Base-by-base conservation (phyloP, 2,797 vertebrate species). In the Geotrypetes seraphini region DNA sequence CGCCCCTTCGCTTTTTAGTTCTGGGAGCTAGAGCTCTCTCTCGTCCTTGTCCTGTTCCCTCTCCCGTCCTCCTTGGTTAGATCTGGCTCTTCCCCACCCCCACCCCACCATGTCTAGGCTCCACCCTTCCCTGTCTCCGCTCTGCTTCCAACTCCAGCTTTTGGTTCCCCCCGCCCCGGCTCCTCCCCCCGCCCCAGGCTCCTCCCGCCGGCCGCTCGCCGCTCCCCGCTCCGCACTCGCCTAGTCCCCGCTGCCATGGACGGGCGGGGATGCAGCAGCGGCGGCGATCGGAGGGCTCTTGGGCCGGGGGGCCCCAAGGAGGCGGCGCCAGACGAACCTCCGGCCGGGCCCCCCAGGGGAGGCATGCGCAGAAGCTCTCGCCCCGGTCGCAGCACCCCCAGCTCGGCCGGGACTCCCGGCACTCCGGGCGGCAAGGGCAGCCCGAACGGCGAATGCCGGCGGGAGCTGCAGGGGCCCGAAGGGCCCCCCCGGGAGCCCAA, bases 361-460 rank as follows among this genome's bases (percentile, higher is more conserved):
- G 57, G 52, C 57, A 36, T 50, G 47, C 48, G 26, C 39, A 44
- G 50, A 25, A 43, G 47, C 57, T 59, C 48, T 19, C 50, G 31
- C 62, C 68, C 65, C 67, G 78, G 81, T 71, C 79, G 70, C 75
- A 86, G 75, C 69, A 66, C 46, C 28, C 56, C 45, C 54, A 53
- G 60, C 63, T 50, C 40, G 31, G 57, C 50, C 54, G 47, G 73
- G 45, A 60, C 35, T 31, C 65, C 57, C 30, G 59, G 49, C 45
- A 53, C 62, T 20, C 65, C 55, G 42, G 60, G 60, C 35, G 73
- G 54, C 46, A 89, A 92, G n/a, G 84, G 86, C 26, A 77, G 88
- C 42, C 88, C 87, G 53, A 89, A 91, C 8, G 74, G 78, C 10
- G 78, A 78, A 34, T 77, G 47, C 75, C 81, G 58, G 43, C 83